Base-by-base conservation (phyloP, 2,113 vertebrate species). In the Calidris pugnax region DNA sequence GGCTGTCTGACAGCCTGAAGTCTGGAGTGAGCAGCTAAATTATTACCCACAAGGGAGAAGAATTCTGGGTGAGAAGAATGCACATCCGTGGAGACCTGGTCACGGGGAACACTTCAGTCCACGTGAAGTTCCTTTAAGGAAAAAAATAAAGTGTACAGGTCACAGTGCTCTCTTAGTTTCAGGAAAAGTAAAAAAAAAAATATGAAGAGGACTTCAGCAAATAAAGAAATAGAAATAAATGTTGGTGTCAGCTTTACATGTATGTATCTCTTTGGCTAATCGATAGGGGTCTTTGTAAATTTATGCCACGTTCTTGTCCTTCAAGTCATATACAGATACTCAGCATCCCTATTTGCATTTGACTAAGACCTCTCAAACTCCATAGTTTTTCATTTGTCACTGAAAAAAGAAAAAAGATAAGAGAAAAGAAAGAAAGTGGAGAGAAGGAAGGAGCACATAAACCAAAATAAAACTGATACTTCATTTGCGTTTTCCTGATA, bases 391-490 rank as follows among this genome's bases (percentile, higher is more conserved):
- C 51, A 60, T 85, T 87, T 89, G 41, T 48, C 51, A 77, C 83
- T 67, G n/a, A 56, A 89, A 90, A 93, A 95, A 93, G 35, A 93
- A 79, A 39, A 24, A 26, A 62, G 1, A 43, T 0, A 77, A 47
- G 14, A 50, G 33, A 79, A 88, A 86, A 59, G 30, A n/a, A 50
- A 32, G 37, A 24, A 71, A 78, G 22, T 22, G 21, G 35, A 55
- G 81, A 60, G 30, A 39, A 37, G 35, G 41, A 76, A 59, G 39
- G 14, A 87, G 27, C 9, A 2, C 66, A 76, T 39, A 96, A 94
- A 85, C 89, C 69, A 78, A 93, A 94, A 96, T 95, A 96, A 97
- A 96, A 78, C 89, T 95, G 78, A 89, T 98, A 96, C 95, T 97
- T 96, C 93, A 83, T 97, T 97, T 98, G 93, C 39, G 71, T 97